Evolutionary conservation across 2,113 vertebrate genomes (phyloP).

Genomic region (Blennius ocellaris): DNA sequence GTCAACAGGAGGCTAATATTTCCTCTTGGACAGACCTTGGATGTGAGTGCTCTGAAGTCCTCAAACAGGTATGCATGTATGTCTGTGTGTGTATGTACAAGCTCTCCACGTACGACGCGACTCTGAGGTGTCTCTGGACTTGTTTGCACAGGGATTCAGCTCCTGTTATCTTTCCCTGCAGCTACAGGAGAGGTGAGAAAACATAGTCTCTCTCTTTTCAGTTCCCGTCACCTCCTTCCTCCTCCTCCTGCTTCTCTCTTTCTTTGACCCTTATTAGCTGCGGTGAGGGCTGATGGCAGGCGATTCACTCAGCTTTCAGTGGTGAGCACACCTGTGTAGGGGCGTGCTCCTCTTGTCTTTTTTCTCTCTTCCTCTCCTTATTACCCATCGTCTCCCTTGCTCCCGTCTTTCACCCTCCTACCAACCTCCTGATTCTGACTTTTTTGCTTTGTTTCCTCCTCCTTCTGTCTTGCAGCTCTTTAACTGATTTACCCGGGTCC

Average conservation of each 20-base stretch:
- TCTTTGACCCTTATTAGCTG: constrained; percentile 74
- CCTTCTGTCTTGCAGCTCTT: constrained; percentile 18
- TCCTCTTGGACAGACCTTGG: constrained; percentile 39
- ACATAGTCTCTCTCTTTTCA: constrained; percentile 55
- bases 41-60: constrained; percentile 34
- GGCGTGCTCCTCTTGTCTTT: constrained; percentile 51
- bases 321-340: constrained; percentile 71
- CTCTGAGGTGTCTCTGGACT: constrained; percentile 63
- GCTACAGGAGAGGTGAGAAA: constrained; percentile 71
- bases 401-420: constrained; percentile 52
- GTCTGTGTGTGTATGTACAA: constrained; percentile 3
- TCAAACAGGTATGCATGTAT: constrained; percentile 40
- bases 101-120: constrained; percentile 15
- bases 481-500: constrained; percentile 27
- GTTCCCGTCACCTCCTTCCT: constrained; percentile 13
- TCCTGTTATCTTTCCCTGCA: constrained; percentile 75
- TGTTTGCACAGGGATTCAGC: constrained; percentile 79
- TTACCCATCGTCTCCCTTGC: constrained; percentile 6
- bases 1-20: constrained; percentile 69
- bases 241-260: constrained; percentile 41
- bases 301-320: constrained; percentile 58
- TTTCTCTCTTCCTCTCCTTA: constrained; percentile 19
- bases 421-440: constrained; percentile 19
- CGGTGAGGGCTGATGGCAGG: constrained; percentile 66
- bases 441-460: constrained; percentile 23